phyloP scores from a whole-genome alignment of 2,113 vertebrate species.

The Copsychus sechellarum region DNA sequence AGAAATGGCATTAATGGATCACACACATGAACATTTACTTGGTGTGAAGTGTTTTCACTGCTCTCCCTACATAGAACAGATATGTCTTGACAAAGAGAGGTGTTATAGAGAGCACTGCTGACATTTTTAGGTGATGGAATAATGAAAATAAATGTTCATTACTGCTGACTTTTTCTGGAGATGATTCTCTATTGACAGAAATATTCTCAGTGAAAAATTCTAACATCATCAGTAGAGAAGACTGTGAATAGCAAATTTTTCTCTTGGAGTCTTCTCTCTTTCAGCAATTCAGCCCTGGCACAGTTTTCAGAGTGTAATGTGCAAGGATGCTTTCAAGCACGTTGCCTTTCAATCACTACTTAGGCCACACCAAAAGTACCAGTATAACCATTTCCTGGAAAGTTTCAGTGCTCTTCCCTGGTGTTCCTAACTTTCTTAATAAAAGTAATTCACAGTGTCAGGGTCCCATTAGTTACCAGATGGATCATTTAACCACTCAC shows the following conservation, averaged over 20 bases:
- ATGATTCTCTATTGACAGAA: conserved; percentile 16
- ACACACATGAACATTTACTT: conserved; percentile 9
- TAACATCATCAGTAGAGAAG: not conserved
- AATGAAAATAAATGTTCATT: not conserved
- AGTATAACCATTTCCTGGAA: not conserved
- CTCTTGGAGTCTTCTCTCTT: not conserved
- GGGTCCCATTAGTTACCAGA: not conserved
- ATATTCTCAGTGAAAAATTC: not conserved
- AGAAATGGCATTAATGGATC: not conserved
- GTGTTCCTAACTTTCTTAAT: not conserved
- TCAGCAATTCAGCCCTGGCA: not conserved
- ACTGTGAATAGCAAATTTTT: not conserved
- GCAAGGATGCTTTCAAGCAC: not conserved
- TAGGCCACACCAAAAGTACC: not conserved
- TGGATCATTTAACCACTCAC: not conserved
- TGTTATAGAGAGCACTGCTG: conserved; percentile 17
- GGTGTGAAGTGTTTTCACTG: conserved; percentile 34
- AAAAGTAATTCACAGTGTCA: not conserved
- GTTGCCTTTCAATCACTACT: not conserved
- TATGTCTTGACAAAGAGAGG: not conserved
- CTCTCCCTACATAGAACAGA: not conserved
- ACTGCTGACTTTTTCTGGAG: not conserved
- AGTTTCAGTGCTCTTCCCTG: not conserved
- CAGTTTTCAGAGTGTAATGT: not conserved
- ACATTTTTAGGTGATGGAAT: conserved; percentile 33